Percentiles rank a stretch among this genome's conserved stretches.
phyloP scores from a whole-genome alignment of 2,113 vertebrate genomes.

The Sula dactylatra region DNA sequence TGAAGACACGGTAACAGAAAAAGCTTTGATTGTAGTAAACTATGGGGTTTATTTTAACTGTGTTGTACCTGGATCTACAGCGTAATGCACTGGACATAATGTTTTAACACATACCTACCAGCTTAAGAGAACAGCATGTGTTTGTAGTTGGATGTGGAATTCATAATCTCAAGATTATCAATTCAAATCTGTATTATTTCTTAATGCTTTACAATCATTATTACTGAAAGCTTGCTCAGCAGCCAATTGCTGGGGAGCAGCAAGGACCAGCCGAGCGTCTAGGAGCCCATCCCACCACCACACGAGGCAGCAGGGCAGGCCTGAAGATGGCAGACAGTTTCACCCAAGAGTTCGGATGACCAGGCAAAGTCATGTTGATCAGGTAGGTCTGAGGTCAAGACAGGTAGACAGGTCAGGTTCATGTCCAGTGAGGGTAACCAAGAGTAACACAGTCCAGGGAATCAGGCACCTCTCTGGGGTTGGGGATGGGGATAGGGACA shows the following conservation, averaged over 20 bases:
- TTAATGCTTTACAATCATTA: background rate
- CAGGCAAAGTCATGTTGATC: background rate
- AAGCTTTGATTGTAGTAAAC: background rate
- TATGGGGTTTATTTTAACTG: background rate
- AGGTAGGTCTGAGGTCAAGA: background rate
- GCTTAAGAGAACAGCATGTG: background rate
- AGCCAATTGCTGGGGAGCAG: background rate
- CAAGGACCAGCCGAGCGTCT: background rate
- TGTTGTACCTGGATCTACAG: background rate
- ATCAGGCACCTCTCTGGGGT: background rate
- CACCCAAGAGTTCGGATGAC: background rate
- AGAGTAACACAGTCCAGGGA: background rate
- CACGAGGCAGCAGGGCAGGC: accelerated
- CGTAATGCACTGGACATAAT: background rate
- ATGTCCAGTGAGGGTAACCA: accelerated
- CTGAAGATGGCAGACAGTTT: background rate
- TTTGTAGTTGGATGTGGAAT: background rate
- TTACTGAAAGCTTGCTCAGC: background rate
- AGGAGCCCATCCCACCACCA: accelerated
- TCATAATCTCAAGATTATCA: background rate
- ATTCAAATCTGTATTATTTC: background rate
- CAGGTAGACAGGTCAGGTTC: background rate
- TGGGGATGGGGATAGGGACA: background rate
- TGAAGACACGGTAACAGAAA: background rate
- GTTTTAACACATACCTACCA: background rate